Evolutionary conservation across 2,888 invertebrate species (phyloP).

Genomic region (Volucella inflata): DNA sequence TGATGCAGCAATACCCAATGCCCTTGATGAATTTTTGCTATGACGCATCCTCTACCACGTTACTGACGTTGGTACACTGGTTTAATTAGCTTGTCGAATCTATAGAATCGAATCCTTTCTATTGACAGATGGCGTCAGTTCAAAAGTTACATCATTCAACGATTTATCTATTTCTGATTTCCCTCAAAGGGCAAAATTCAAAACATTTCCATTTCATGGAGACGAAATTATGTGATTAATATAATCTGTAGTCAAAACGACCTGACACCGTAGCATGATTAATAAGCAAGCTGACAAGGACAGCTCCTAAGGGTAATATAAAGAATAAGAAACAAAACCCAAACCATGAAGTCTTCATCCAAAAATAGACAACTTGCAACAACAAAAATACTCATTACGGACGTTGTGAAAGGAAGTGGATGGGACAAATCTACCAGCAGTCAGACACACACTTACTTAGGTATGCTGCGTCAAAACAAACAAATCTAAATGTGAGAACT

Average conservation of each 20-base stretch:
- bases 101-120: too few species aligned
- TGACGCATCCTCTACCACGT: too few species aligned
- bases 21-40: too few species aligned
- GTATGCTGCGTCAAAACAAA: constrained; percentile 39
- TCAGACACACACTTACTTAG: constrained; percentile 8
- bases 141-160: constrained; percentile 32
- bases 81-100: too few species aligned
- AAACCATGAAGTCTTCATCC: background rate
- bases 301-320: constrained; percentile 49
- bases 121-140: constrained; percentile 24
- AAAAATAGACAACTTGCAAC: constrained; percentile 9
- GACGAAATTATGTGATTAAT: constrained; percentile 41
- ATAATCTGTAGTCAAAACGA: constrained; percentile 10
- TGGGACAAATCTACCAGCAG: background rate
- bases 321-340: background rate
- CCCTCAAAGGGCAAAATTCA: background rate
- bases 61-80: too few species aligned
- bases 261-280: constrained; percentile 31
- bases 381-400: too few species aligned
- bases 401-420: background rate
- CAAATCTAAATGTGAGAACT: constrained; percentile 28
- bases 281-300: constrained; percentile 52
- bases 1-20: too few species aligned
- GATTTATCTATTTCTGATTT: constrained; percentile 26
- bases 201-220: constrained; percentile 45